A percentile compares a stretch with the other conserved stretches of the same genome.
phyloP scores from a whole-genome alignment of 2,797 vertebrate genomes.

The Okamejei kenojei region DNA sequence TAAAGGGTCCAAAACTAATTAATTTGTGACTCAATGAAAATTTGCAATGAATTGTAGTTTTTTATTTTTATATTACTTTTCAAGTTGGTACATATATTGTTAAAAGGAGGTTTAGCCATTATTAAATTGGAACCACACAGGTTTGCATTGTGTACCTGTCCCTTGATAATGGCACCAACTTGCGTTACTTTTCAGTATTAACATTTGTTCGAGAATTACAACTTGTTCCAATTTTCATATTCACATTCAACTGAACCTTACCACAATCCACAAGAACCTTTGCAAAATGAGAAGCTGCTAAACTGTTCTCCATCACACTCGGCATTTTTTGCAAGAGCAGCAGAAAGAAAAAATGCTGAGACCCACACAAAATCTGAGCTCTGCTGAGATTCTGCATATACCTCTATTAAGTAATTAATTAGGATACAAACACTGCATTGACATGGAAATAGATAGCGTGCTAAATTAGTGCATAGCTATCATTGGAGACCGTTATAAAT shows the following conservation, averaged over 20 bases:
- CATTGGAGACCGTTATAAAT: background rate
- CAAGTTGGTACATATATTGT: background rate
- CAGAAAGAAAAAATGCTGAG: constrained; percentile 27
- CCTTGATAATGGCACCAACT: constrained; percentile 12
- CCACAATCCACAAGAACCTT: constrained; percentile 27
- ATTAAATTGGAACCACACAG: background rate
- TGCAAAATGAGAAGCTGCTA: constrained; percentile 33
- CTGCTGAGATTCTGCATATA: background rate
- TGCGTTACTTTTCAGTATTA: background rate
- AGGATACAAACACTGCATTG: background rate
- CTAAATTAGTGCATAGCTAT: background rate
- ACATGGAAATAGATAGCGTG: background rate
- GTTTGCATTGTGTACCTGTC: background rate
- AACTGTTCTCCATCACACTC: constrained; percentile 4
- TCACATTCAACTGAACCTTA: constrained; percentile 7
- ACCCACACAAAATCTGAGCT: background rate
- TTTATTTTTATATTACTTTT: background rate
- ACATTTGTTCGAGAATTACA: constrained; percentile 21
- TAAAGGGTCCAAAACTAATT: background rate
- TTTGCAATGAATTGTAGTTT: background rate
- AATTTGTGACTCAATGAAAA: background rate
- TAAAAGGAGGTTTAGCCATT: background rate
- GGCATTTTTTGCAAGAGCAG: constrained; percentile 30
- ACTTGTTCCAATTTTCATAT: background rate
- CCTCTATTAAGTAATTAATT: background rate